Percentiles rank a stretch among this genome's conserved stretches.
Evolutionary conservation across 2,797 vertebrate species (phyloP).

Genomic region (Amniataba percoides): DNA sequence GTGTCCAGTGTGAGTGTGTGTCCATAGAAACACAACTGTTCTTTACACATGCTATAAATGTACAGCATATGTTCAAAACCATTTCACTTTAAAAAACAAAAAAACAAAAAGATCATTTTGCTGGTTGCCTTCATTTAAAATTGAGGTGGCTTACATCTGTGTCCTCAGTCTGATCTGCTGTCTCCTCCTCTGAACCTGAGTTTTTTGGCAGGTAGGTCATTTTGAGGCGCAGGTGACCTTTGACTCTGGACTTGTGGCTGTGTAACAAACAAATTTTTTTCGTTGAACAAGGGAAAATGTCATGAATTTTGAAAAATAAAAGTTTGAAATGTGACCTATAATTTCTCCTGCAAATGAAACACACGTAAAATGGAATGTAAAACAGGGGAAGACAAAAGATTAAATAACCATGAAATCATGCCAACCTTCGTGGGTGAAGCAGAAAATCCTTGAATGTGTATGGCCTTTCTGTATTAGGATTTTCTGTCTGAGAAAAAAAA

Average conservation of each 20-base stretch:
- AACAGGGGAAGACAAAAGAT: slow-evolving; percentile 37
- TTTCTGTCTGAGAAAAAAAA: slow-evolving; percentile 92
- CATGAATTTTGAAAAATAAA: slow-evolving; percentile 12
- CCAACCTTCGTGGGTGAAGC: slow-evolving; percentile 97
- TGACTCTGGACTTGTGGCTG: slow-evolving; percentile 97
- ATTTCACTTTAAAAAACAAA: no score
- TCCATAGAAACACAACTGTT: no score
- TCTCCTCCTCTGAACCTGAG: slow-evolving; percentile 89
- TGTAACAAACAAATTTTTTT: slow-evolving; percentile 24
- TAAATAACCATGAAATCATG: slow-evolving; percentile 63
- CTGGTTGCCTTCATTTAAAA: background rate
- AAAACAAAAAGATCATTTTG: background rate
- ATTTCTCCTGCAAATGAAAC: slow-evolving; percentile 26
- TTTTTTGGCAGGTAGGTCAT: slow-evolving; percentile 96
- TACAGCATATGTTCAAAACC: background rate
- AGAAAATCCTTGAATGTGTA: slow-evolving; percentile 99
- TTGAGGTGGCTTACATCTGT: slow-evolving; percentile 85
- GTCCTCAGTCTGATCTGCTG: slow-evolving; percentile 90
- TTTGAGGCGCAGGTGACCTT: slow-evolving; percentile 96
- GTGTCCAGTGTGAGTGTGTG: no score
- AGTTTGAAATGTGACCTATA: background rate
- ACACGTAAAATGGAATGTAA: slow-evolving; percentile 45
- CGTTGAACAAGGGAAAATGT: background rate
- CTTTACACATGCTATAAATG: background rate
- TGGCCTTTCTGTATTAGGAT: slow-evolving; percentile 93